Evolutionary conservation across 2,113 vertebrate species (phyloP).

Genomic region (Gallinago jamesoni): DNA sequence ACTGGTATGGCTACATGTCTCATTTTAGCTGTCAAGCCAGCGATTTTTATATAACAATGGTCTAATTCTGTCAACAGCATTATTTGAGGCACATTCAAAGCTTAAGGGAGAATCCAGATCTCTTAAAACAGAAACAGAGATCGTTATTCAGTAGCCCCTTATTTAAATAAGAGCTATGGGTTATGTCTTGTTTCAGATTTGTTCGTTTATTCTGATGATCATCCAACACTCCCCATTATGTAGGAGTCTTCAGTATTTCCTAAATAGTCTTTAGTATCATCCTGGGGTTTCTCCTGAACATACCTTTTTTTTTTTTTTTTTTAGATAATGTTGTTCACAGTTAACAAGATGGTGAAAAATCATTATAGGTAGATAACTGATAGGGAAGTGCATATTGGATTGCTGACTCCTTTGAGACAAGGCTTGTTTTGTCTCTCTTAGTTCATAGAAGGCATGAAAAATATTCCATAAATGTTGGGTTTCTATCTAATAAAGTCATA

Average conservation of each 20-base stretch:
- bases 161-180: neutral
- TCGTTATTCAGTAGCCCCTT: neutral
- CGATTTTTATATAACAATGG: neutral
- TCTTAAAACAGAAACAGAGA: constrained; percentile 10
- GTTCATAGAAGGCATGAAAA: neutral
- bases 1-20: neutral
- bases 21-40: neutral
- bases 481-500: constrained; percentile 10
- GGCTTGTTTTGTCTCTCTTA: neutral
- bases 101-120: neutral
- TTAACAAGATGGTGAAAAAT: constrained; percentile 1
- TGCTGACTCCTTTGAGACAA: neutral
- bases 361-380: neutral
- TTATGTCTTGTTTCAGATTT: neutral
- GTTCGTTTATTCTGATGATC: neutral
- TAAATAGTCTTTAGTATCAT: neutral
- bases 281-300: neutral
- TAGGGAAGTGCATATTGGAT: neutral
- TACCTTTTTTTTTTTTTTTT: neutral
- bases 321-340: neutral
- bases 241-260: neutral
- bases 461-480: neutral
- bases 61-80: constrained; percentile 44
- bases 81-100: neutral
- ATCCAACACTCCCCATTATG: neutral